These are phyloP conservation scores for Myiagra hebetior DNA, from an alignment of 2,113 vertebrate species.

Conservation along the genomic window DNA sequence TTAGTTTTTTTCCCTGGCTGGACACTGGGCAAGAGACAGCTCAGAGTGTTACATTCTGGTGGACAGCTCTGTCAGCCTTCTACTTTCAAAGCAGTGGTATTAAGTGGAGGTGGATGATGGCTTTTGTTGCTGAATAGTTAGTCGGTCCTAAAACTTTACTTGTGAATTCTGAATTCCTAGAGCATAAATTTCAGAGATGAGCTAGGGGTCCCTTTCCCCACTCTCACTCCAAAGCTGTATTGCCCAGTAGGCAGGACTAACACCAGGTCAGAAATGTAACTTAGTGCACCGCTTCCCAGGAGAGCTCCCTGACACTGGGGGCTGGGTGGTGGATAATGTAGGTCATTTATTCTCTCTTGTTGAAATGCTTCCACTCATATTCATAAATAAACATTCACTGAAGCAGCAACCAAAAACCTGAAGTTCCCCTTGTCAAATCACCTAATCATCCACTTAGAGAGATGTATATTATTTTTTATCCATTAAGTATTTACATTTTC, in stretches of 20 bases:
- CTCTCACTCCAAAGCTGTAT: neutral
- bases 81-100: neutral
- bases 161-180: neutral
- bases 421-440: neutral
- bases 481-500: neutral
- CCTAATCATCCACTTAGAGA: neutral
- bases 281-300: accelerated
- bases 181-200: neutral
- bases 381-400: neutral
- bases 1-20: neutral
- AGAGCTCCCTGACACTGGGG: neutral
- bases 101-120: neutral
- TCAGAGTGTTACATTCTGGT: neutral
- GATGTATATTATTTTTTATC: neutral
- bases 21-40: neutral
- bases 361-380: neutral
- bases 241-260: neutral
- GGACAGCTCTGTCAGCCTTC: neutral
- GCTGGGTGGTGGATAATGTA: neutral
- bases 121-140: neutral
- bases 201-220: neutral
- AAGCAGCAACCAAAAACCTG: neutral
- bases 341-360: neutral
- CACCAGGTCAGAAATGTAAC: neutral
- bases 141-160: neutral